A percentile compares a stretch with the other conserved stretches of the same genome.
Evolutionary conservation across 2,888 invertebrate genomes (phyloP).

Genomic region (Xestia rhomboidea): DNA sequence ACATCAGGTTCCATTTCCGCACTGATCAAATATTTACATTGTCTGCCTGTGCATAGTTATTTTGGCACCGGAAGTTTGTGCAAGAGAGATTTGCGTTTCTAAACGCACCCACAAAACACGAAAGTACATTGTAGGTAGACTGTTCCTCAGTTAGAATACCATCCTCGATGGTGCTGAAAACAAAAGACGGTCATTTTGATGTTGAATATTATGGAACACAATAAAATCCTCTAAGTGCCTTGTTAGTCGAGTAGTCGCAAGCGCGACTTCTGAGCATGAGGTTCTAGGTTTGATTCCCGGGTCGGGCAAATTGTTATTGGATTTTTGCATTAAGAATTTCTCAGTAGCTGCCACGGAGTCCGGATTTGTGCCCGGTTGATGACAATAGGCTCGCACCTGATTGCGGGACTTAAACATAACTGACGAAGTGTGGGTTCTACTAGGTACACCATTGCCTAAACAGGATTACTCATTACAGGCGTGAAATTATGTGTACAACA

Average conservation of each 20-base stretch:
- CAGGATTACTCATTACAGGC: too few species aligned
- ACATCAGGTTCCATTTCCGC: not conserved
- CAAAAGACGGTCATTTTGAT: not conserved
- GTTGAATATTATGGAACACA: not conserved
- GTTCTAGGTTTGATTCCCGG: too few species aligned
- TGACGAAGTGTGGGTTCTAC: too few species aligned
- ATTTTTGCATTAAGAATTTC: too few species aligned
- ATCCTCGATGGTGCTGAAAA: not conserved
- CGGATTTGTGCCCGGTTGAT: too few species aligned
- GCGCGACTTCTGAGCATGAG: too few species aligned
- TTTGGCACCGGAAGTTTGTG: conserved; percentile 33
- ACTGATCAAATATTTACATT: conserved; percentile 30
- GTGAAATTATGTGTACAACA: not conserved
- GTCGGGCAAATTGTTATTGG: too few species aligned
- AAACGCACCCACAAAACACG: not conserved
- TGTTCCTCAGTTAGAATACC: not conserved
- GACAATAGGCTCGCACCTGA: too few species aligned
- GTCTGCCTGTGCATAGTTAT: not conserved
- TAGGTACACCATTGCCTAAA: too few species aligned
- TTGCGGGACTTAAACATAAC: too few species aligned
- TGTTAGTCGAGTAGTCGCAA: too few species aligned
- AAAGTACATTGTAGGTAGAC: not conserved
- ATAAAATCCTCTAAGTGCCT: not conserved
- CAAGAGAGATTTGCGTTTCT: conserved; percentile 33
- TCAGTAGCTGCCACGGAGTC: too few species aligned